Conservation (phyloP, 2,113 vertebrate species). For the Oncorhynchus kisutch region DNA sequence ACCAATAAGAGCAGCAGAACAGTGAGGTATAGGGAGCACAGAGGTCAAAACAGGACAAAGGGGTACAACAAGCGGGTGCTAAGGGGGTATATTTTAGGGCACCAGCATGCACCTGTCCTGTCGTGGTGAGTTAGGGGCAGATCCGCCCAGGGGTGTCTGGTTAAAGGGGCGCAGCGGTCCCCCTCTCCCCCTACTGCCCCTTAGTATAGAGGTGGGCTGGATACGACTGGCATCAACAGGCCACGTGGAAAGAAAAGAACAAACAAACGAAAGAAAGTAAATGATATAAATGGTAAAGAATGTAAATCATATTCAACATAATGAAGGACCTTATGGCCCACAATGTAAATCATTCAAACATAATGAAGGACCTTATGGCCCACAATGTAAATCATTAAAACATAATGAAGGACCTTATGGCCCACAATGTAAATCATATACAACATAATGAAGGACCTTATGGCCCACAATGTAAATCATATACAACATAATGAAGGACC, state of each 20-base stretch:
- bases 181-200: constrained; percentile 71
- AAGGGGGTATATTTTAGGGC: constrained; percentile 5
- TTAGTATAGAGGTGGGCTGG: constrained; percentile 77
- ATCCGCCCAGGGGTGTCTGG: constrained; percentile 60
- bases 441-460: no score
- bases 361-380: no score
- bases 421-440: no score
- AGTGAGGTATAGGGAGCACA: background rate
- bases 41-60: background rate
- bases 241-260: constrained; percentile 8
- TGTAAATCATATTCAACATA: background rate
- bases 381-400: no score
- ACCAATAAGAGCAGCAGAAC: background rate
- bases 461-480: no score
- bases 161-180: constrained; percentile 64
- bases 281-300: constrained; percentile 16
- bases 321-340: background rate
- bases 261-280: constrained; percentile 14
- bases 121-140: constrained; percentile 62
- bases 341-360: no score
- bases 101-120: constrained; percentile 72
- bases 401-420: no score
- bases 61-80: background rate
- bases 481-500: no score
- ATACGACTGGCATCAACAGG: constrained; percentile 64